Base-by-base conservation (phyloP, 2,113 vertebrate genomes). In the Takifugu bimaculatus region DNA sequence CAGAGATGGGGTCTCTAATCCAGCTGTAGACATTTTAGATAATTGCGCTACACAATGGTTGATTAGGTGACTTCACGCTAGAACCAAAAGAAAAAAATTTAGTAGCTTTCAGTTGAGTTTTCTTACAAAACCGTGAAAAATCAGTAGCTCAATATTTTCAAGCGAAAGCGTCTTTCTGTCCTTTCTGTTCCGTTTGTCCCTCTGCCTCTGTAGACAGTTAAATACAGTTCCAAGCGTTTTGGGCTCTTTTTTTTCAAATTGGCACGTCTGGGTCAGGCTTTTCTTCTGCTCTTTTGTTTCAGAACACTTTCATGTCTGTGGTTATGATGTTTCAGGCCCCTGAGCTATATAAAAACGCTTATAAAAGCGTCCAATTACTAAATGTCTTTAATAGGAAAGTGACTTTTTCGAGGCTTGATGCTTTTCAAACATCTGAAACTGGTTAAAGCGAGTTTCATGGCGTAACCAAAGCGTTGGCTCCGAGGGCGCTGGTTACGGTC, bases 281-380 rank as follows among this genome's bases (percentile, higher is more conserved):
- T 32, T 20, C 32, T 43, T 57, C 45, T 25, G 50, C 43, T 62
- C 68, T 50, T 72, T 58, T 81, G 63, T 76, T 26, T 49, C 11
- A 15, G 15, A 27, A 4, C 59, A 58, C 58, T 74, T 74, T 64
- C 44, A 25, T 60, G 35, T 77, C 48, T 75, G 67, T 39, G 49
- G 66, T 65, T 26, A 29, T 4, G 0, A 32, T 2, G 32, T 32
- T 60, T 68, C 12, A 39, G 48, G 57, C 26, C 50, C 54, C 20
- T 20, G 4, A 5, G 5, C 75, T 69, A 56, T 52, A 70, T 67
- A 67, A 76, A 70, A 62, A 39, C 4, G 44, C 20, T 20, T 20
- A 39, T 63, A 62, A 79, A 81, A 65, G 26, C 68, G 82, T 74
- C 65, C 72, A 57, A 2, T 67, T 69, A 78, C 59, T 26, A 5